Conservation (phyloP, 2,888 invertebrate species). For the Drosophila seclusa region DNA sequence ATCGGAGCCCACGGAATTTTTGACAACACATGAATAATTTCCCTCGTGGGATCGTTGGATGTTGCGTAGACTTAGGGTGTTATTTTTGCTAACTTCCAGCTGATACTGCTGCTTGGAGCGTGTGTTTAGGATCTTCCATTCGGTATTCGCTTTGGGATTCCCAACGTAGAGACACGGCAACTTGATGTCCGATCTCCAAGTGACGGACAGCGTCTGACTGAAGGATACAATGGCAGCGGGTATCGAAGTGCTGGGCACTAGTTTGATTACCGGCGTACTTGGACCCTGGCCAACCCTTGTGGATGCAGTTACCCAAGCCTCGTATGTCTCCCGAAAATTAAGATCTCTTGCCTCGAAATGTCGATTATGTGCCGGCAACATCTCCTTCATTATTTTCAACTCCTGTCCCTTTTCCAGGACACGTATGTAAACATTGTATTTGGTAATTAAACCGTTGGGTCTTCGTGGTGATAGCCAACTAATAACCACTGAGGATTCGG, state of each 20-base stretch:
- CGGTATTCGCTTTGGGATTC: slow-evolving; percentile 85
- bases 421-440: slow-evolving; percentile 87
- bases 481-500: slow-evolving; percentile 87
- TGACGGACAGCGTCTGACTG: slow-evolving; percentile 86
- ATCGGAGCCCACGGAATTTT: slow-evolving; percentile 86
- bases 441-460: slow-evolving; percentile 88
- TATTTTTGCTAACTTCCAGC: slow-evolving; percentile 85
- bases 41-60: slow-evolving; percentile 86
- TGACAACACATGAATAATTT: slow-evolving; percentile 86
- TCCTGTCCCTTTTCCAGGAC: slow-evolving; percentile 86
- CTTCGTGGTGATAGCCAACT: slow-evolving; percentile 88
- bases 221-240: slow-evolving; percentile 87
- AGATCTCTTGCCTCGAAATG: slow-evolving; percentile 86
- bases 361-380: slow-evolving; percentile 85
- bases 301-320: slow-evolving; percentile 88
- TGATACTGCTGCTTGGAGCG: slow-evolving; percentile 81
- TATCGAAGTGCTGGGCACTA: slow-evolving; percentile 85
- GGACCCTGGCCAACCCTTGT: slow-evolving; percentile 88
- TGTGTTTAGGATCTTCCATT: slow-evolving; percentile 86
- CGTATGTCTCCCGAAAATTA: slow-evolving; percentile 86
- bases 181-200: slow-evolving; percentile 86
- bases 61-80: slow-evolving; percentile 85
- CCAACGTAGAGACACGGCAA: slow-evolving; percentile 87
- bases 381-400: slow-evolving; percentile 85
- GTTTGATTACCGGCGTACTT: slow-evolving; percentile 86